A percentile compares a stretch with the other conserved stretches of the same genome.
phyloP scores from a whole-genome alignment of 2,888 invertebrate genomes.

The Pecten maximus region DNA sequence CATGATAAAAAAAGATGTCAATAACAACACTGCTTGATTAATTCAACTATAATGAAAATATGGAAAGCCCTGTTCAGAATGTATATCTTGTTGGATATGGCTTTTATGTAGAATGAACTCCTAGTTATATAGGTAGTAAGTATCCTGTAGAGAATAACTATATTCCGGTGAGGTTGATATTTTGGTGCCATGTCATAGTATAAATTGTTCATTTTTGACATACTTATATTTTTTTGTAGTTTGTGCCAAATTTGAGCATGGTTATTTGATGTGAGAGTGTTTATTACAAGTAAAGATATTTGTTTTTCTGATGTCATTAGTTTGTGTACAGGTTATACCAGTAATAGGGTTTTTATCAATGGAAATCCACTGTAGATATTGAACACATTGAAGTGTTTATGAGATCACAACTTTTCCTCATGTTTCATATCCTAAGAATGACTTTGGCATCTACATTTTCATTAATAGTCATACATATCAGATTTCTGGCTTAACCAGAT shows the following conservation, averaged over 20 bases:
- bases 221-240: conserved; percentile 10
- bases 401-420: neutral
- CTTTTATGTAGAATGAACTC: too few relatives aligned
- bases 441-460: neutral
- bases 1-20: too few relatives aligned
- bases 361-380: conserved; percentile 24
- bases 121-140: too few relatives aligned
- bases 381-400: neutral
- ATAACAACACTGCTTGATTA: too few relatives aligned
- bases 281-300: neutral
- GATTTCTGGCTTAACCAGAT: neutral
- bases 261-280: neutral
- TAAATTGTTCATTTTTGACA: neutral
- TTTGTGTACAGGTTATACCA: neutral
- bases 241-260: conserved; percentile 18
- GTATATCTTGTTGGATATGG: too few relatives aligned
- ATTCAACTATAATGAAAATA: too few relatives aligned
- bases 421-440: neutral
- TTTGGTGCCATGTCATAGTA: neutral
- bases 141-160: too few relatives aligned
- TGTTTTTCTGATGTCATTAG: conserved; percentile 17
- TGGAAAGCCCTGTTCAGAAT: too few relatives aligned
- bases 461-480: neutral
- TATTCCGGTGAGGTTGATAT: neutral
- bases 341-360: neutral